Conservation (phyloP, 1,140 invertebrate species). For the Zaprionus taronus region DNA sequence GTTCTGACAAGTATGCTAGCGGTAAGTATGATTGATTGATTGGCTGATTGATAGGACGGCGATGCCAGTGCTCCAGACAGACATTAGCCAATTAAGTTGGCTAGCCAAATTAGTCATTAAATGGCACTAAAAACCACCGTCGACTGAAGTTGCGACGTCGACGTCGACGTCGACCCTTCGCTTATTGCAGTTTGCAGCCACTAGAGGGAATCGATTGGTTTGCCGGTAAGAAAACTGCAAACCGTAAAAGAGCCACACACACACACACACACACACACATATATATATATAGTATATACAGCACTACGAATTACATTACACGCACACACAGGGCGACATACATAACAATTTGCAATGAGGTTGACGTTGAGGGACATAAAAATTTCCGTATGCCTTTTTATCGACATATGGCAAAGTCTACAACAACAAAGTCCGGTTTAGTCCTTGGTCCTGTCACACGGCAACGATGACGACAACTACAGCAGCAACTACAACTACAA, state of each 20-base stretch:
- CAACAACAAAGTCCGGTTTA: constrained; percentile 31
- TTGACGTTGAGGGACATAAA: constrained; percentile 80
- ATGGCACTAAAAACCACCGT: constrained; percentile 48
- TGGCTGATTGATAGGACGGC: constrained; percentile 5
- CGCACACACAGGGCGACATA: constrained; percentile 17
- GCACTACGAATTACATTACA: constrained; percentile 22
- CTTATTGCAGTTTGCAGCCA: constrained; percentile 36
- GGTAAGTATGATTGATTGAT: constrained; percentile 43
- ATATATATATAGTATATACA: too few relatives aligned
- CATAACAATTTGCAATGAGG: constrained; percentile 70
- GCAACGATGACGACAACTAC: constrained; percentile 25
- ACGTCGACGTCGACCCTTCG: constrained; percentile 5
- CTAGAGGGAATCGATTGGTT: constrained; percentile 56
- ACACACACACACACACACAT: not conserved
- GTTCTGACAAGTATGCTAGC: constrained; percentile 43
- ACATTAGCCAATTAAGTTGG: constrained; percentile 48
- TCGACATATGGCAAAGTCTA: constrained; percentile 57
- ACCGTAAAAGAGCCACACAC: constrained; percentile 30
- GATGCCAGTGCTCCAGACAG: constrained; percentile 3
- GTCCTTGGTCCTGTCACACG: constrained; percentile 46
- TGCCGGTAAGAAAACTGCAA: constrained; percentile 36
- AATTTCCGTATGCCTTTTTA: constrained; percentile 73
- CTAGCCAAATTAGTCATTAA: constrained; percentile 74
- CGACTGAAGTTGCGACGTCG: constrained; percentile 35
- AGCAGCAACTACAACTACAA: constrained; percentile 9